These are phyloP conservation scores for Coendou prehensilis DNA, from an alignment of 2,797 vertebrate species.

Conservation along the genomic window DNA sequence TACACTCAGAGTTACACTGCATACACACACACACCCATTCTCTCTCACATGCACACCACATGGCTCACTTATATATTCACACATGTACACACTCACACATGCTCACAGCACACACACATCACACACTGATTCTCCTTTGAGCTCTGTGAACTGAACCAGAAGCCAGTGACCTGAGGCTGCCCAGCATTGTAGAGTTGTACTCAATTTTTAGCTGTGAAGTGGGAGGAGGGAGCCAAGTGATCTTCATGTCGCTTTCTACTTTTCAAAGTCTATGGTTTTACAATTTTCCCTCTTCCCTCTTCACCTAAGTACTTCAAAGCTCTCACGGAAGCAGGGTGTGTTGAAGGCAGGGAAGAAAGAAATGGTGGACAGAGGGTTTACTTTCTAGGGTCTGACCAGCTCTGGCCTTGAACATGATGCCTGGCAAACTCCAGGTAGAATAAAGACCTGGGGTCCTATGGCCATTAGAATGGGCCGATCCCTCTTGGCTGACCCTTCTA, in stretches of 20 bases:
- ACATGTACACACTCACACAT: not conserved
- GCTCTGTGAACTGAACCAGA: not conserved
- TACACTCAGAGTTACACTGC: too few species aligned
- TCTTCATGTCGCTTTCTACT: not conserved
- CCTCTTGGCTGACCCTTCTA: not conserved
- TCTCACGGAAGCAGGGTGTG: not conserved
- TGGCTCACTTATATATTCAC: not conserved
- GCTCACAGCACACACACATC: not conserved
- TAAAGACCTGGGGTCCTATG: not conserved
- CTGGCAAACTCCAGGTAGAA: not conserved
- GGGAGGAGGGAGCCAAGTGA: not conserved
- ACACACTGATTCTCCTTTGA: not conserved
- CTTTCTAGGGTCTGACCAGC: not conserved
- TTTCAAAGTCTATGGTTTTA: not conserved
- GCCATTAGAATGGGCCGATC: not conserved
- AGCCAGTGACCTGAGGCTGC: not conserved
- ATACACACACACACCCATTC: not conserved
- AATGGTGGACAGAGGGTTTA: not conserved
- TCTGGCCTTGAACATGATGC: not conserved
- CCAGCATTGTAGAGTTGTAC: not conserved
- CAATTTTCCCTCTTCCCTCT: not conserved
- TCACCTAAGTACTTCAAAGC: not conserved
- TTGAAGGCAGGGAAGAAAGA: too few species aligned
- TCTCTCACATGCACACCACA: not conserved
- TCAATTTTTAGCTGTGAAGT: not conserved